Conservation (phyloP, 2,113 vertebrate genomes). For the Aegotheles bennettii region DNA sequence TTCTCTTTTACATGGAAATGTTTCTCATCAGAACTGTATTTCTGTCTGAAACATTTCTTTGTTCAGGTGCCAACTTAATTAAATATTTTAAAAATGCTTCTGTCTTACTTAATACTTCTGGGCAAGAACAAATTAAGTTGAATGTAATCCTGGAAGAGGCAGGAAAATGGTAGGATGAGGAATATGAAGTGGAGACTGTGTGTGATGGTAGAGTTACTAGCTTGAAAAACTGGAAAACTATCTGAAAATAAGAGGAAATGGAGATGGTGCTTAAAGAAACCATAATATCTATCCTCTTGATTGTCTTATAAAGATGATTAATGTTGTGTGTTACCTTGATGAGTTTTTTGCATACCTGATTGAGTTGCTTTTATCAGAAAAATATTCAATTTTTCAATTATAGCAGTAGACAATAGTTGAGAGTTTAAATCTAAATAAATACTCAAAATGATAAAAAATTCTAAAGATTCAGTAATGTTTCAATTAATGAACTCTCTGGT, state of each 20-base stretch:
- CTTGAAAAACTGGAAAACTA: background rate
- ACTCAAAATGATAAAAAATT: background rate
- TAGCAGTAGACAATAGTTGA: background rate
- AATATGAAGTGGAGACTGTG: background rate
- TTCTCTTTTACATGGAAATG: conserved; percentile 22
- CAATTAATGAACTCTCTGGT: background rate
- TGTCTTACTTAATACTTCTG: background rate
- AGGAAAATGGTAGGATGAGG: background rate
- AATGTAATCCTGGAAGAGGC: background rate
- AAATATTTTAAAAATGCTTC: background rate
- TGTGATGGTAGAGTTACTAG: background rate
- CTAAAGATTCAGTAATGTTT: background rate
- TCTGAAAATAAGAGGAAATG: background rate
- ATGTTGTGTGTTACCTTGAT: background rate
- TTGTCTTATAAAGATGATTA: background rate
- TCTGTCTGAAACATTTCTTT: conserved; percentile 31
- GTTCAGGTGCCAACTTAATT: conserved; percentile 25
- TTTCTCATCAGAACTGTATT: conserved; percentile 6
- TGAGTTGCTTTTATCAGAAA: background rate
- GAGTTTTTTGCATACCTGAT: background rate
- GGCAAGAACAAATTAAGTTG: background rate
- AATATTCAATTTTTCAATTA: background rate
- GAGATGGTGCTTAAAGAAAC: background rate
- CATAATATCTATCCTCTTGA: background rate
- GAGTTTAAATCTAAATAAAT: background rate